Evolutionary conservation across 1,140 invertebrate genomes (phyloP), one percentile per base, ranked within the genome.

Genomic region (Teleopsis dalmanni): DNA sequence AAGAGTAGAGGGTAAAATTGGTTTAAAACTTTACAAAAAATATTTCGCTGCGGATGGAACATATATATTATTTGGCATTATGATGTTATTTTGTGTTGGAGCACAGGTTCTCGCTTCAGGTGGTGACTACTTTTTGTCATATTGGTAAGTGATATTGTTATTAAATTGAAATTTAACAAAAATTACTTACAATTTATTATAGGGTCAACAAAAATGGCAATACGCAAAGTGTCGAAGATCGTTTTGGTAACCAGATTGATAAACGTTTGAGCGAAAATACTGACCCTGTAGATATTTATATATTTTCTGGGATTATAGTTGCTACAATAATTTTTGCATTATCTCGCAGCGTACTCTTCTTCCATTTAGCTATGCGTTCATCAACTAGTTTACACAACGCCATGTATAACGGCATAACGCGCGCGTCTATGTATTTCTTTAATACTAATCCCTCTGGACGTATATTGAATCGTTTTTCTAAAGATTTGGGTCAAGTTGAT

Each of bases 401-500:
- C 14, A 91, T 94, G 87, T 92, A 92, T 65, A 62, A 67, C 13
- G 77, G 78, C 11, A 81, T 91, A 22, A 79, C 87, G 1, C 75
- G 79, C 1, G 80, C 85, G 0, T 81, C 84, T 0, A 89, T 91
- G 82, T 73, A 79, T 1, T 93, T 92, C 72, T 93, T 91, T 69
- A 85, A 89, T 60, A 76, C 76, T 7, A 92, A 88, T 68, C 85
- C 87, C 2, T 79, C 80, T 5, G 84, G 84, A 3, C 71, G 83
- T 2, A 86, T 87, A 55, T 71, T 87, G 26, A 86, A 91, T 61
- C 75, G 87, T 48, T 91, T 90, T 72, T 86, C 87, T 0, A 88
- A 89, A 71, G 91, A 95, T 64, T 81, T 91, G 71, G 88, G 88
- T 11, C 80, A 83, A 19, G 81, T 93, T 21, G 92, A 95, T 69